Percentiles rank a stretch among this genome's conserved stretches.
Evolutionary conservation across 2,113 vertebrate genomes (phyloP).

Genomic region (Corythaixoides concolor): DNA sequence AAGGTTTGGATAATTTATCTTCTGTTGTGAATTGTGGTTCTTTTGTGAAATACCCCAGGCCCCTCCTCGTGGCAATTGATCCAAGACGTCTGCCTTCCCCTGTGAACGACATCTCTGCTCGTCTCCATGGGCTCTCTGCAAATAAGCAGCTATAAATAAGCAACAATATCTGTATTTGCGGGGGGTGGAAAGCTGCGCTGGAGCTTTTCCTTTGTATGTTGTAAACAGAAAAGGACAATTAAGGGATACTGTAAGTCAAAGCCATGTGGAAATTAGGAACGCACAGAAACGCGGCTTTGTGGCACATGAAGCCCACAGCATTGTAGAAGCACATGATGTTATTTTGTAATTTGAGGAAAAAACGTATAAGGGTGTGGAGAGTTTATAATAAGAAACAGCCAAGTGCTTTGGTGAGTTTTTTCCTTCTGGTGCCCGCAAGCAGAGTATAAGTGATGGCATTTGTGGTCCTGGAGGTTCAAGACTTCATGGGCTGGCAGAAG

Average conservation of each 20-base stretch:
- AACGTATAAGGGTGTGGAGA: neutral
- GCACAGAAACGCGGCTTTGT: neutral
- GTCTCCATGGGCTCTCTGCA: neutral
- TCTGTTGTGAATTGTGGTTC: neutral
- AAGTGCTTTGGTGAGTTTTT: neutral
- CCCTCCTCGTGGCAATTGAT: neutral
- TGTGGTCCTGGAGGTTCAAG: fast-evolving
- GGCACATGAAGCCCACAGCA: neutral
- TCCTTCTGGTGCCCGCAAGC: neutral
- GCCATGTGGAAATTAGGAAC: neutral
- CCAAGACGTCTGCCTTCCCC: neutral
- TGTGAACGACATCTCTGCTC: neutral
- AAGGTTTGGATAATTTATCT: constrained; percentile 10
- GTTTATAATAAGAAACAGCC: neutral
- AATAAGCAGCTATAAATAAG: constrained; percentile 15
- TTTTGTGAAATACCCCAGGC: neutral
- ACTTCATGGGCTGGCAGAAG: neutral
- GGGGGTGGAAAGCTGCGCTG: neutral
- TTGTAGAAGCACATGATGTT: neutral
- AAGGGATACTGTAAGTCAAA: neutral
- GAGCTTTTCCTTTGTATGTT: neutral
- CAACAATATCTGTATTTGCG: neutral
- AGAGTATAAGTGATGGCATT: neutral
- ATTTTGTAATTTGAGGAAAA: neutral
- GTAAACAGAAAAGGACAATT: neutral